These are phyloP conservation scores for Propithecus deckenii DNA, from an alignment of 2,797 vertebrate genomes.

Conservation along the genomic window DNA sequence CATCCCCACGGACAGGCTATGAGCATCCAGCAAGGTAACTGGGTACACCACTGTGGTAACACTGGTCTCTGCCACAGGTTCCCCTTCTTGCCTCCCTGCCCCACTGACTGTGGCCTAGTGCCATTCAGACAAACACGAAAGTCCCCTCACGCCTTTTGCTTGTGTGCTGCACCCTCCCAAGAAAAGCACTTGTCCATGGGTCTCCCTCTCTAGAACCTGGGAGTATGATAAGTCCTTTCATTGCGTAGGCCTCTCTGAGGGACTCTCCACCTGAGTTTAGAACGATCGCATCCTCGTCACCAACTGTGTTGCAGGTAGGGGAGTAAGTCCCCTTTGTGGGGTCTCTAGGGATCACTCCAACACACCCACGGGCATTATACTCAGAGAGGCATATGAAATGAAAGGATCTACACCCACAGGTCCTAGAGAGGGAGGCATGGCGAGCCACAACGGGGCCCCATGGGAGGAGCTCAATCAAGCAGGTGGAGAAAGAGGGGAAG, in stretches of 20 bases:
- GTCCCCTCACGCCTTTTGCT: background rate
- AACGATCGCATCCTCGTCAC: background rate
- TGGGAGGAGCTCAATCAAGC: background rate
- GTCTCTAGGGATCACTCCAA: background rate
- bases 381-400: background rate
- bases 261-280: background rate
- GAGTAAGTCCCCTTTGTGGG: background rate
- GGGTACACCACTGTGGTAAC: background rate
- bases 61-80: background rate
- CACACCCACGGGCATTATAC: background rate
- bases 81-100: too few species aligned
- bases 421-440: background rate
- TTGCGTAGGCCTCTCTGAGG: background rate
- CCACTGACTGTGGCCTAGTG: background rate
- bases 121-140: background rate
- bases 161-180: background rate
- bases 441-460: background rate
- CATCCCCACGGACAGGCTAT: background rate
- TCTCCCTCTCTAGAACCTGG: background rate
- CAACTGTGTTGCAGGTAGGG: background rate
- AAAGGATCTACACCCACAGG: too few species aligned
- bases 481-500: background rate
- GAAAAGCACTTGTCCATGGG: background rate
- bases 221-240: background rate
- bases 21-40: background rate